Evolutionary conservation across 2,797 vertebrate genomes (phyloP), one percentile per base, ranked within the genome.

Genomic region (Cygnus olor): DNA sequence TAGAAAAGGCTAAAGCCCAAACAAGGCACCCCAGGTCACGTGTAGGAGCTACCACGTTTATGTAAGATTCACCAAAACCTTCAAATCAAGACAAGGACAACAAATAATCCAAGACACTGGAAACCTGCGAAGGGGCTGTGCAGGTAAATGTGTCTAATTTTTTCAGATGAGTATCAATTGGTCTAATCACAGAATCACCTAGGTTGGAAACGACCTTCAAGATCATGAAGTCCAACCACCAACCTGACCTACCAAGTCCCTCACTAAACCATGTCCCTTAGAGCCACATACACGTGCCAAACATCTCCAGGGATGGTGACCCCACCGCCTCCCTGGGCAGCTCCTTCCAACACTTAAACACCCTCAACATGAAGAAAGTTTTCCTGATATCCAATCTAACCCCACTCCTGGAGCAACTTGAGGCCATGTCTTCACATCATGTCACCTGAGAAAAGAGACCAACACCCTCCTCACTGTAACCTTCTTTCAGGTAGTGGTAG

Each of bases 111-210:
- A 82, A 42, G 0, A 3, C 5, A 70, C 18, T 54, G 5, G 2
- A 85, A 94, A 66, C 5, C 10, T 2, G 3, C 77, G 61, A 66
- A 34, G 17, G 4, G 28, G 19, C 36, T 73, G 25, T 1, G 2
- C 10, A 54, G 18, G 19, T 11, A 83, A 80, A 66, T 0, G 0
- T 18, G 2, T 21, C 10, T 36, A 2, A 10, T 30, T 34, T 69
- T 87, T 85, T 36, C 34, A 90, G 73, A 58, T 17, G 78, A 21
- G 8, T 28, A 70, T 24, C 20, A 77, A 1, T 0, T 10, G 4
- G 32, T 80, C 15, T 44, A 65, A 30, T 65, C 28, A 65, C 30
- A 21, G 28, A 65, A 65, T 21, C 28, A 44, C 19, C 40, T 44
- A 32, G 28, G 63, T 44, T 32, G 28, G 61, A 63, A 63, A 40